Base-by-base conservation (phyloP, 2,113 vertebrate species). In the Holacanthus passer region DNA sequence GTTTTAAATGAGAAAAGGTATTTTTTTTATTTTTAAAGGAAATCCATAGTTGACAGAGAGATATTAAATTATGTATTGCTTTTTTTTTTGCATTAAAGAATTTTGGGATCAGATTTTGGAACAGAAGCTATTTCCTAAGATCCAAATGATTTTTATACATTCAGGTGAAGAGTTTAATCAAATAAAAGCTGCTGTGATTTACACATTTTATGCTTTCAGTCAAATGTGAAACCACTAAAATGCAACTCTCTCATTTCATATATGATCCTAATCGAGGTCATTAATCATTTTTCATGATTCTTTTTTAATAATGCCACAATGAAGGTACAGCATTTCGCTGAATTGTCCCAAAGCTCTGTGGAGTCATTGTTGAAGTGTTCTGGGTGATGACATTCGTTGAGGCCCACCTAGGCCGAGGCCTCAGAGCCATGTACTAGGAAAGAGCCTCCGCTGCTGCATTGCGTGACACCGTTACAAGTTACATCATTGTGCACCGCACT, bases 401-500 rank as follows among this genome's bases (percentile, higher is more conserved):
- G 35, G 35, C 35, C 35, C 35, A 37, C 35, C 35, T 37, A 41
- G 39, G 3, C 3, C 4, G 55, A 8, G 37, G 64, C 43, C 65
- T 76, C n/a, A 48, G 32, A 77, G 37, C 3, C n/a, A 2, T 17
- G 22, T 31, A 77, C 29, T 48, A n/a, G 52, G n/a, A 64, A 41
- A 48, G 6, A 65, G 66, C 20, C 41, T 24, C 24, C 58, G 48
- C 43, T 65, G 47, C 48, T 48, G 53, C 56, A 71, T 24, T 74
- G 76, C 29, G 11, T 31, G 29, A 20, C 66, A 59, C 37, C 10
- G 64, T 72, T 53, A 20, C 35, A 17, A 29, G 68, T 81, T 79
- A 81, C 73, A 87, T 90, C 73, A 91, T 24, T 3, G 10, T 67
- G 64, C 81, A 41, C 52, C 50, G 5, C 48, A 68, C 65, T 4